Conservation (phyloP, 2,113 vertebrate species). For the Cyanistes caeruleus region DNA sequence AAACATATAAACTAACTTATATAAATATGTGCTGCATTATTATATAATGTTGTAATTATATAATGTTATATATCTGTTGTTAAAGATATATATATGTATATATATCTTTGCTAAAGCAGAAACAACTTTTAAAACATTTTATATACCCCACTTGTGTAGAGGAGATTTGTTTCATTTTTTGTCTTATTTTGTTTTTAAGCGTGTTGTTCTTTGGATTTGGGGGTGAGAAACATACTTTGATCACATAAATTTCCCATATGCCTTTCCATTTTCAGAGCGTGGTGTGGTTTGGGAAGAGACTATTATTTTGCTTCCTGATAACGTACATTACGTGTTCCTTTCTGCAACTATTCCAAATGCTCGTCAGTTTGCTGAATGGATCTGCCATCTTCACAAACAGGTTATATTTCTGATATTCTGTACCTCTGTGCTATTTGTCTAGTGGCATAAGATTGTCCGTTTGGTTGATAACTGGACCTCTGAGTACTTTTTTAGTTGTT, state of each 20-base stretch:
- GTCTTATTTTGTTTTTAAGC: background rate
- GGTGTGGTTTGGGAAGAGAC: constrained; percentile 99
- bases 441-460: background rate
- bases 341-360: constrained; percentile 98
- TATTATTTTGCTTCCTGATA: constrained; percentile 97
- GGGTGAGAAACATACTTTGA: background rate
- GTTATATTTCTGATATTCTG: constrained; percentile 53
- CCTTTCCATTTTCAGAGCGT: constrained; percentile 81
- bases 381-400: constrained; percentile 97
- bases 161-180: background rate
- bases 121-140: background rate
- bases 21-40: too few relatives aligned
- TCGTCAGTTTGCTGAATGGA: constrained; percentile 98
- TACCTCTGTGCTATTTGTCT: background rate
- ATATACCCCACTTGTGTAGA: background rate
- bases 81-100: too few relatives aligned
- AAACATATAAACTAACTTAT: too few relatives aligned
- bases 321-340: constrained; percentile 97
- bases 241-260: background rate
- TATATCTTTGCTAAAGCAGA: background rate
- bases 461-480: background rate
- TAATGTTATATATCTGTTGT: too few relatives aligned
- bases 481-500: background rate
- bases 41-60: too few relatives aligned
- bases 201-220: background rate